Evolutionary conservation across 2,113 vertebrate species (phyloP).

Genomic region (Leiothrix lutea): DNA sequence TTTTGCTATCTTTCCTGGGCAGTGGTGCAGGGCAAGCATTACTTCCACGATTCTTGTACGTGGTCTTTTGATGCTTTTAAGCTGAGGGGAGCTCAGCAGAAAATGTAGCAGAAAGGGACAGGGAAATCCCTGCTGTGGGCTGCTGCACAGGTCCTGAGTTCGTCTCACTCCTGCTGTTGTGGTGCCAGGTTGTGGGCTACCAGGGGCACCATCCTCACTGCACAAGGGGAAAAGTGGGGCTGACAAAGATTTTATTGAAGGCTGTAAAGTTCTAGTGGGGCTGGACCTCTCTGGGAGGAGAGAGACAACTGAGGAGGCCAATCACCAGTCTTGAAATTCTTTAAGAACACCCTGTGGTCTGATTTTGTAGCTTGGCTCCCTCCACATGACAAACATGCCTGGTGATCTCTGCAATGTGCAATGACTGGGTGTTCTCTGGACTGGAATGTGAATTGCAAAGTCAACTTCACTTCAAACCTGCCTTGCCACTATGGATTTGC

Average conservation of each 20-base stretch:
- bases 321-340: neutral
- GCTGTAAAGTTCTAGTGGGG: neutral
- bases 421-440: neutral
- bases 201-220: accelerated
- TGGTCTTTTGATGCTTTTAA: neutral
- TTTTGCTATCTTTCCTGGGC: neutral
- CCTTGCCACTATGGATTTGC: neutral
- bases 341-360: neutral
- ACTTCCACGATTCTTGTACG: neutral
- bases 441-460: neutral
- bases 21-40: neutral
- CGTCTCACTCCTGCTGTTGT: accelerated
- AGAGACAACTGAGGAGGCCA: neutral
- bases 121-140: neutral
- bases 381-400: accelerated
- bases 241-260: neutral
- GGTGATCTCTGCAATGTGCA: neutral
- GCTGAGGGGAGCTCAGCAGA: neutral
- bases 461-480: neutral
- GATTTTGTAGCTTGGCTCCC: neutral
- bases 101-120: neutral
- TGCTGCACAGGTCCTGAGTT: neutral
- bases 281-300: neutral
- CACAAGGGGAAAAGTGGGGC: neutral
- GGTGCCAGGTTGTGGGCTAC: neutral